A percentile compares a stretch with the other conserved stretches of the same genome.
Conservation (phyloP, 2,797 vertebrate genomes). For the Coregonus suidteri region DNA sequence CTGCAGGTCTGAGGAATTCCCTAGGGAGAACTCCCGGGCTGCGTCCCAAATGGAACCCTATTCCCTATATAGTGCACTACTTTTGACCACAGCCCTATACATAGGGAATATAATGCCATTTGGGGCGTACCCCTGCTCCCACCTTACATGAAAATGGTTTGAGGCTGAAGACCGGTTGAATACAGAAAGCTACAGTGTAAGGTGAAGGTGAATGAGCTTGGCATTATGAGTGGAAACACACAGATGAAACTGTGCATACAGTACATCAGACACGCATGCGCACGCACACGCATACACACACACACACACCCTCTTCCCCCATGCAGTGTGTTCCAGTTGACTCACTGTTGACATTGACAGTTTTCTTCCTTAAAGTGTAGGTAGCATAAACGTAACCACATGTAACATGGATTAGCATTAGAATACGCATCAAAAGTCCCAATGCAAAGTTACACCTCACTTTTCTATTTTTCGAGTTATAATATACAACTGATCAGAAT, state of each 20-base stretch:
- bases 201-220: constrained; percentile 31
- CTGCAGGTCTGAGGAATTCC: constrained; percentile 76
- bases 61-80: constrained; percentile 1
- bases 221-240: constrained; percentile 43
- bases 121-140: constrained; percentile 57
- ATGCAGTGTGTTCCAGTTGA: constrained; percentile 48
- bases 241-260: neutral
- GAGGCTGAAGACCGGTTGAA: constrained; percentile 49
- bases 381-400: too few species aligned
- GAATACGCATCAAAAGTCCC: too few species aligned
- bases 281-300: constrained; percentile 44
- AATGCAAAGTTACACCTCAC: too few species aligned
- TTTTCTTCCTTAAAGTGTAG: constrained; percentile 44
- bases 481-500: too few species aligned
- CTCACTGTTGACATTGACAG: constrained; percentile 64
- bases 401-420: too few species aligned
- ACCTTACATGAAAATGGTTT: constrained; percentile 63
- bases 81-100: neutral
- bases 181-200: constrained; percentile 63
- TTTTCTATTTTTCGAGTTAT: too few species aligned
- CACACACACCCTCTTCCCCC: constrained; percentile 56
- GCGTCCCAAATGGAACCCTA: neutral
- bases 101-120: neutral
- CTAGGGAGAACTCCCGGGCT: constrained; percentile 48
- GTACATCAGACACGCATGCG: constrained; percentile 14